Percentiles rank a stretch among this genome's conserved stretches.
Conservation (phyloP, 1,140 invertebrate species). For the Bombus breviceps region DNA sequence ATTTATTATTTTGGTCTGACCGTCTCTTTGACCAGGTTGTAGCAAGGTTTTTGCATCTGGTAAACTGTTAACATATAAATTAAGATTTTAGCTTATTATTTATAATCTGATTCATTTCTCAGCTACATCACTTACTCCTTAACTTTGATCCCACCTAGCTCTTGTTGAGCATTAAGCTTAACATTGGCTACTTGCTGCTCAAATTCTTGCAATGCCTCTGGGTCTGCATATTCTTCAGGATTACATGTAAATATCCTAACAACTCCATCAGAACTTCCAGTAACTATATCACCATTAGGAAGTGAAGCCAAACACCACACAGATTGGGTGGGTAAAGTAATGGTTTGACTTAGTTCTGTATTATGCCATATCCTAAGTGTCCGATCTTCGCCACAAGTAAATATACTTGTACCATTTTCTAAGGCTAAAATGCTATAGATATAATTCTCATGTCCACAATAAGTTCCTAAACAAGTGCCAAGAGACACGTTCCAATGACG, state of each 20-base stretch:
- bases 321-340: slow-evolving; percentile 92
- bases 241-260: slow-evolving; percentile 93
- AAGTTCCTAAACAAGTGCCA: slow-evolving; percentile 91
- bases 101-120: not conserved
- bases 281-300: slow-evolving; percentile 94
- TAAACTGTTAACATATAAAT: slow-evolving; percentile 81
- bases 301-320: slow-evolving; percentile 94
- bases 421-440: slow-evolving; percentile 86
- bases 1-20: slow-evolving; percentile 93
- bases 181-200: slow-evolving; percentile 87
- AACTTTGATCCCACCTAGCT: slow-evolving; percentile 92
- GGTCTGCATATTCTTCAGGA: slow-evolving; percentile 86
- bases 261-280: slow-evolving; percentile 93
- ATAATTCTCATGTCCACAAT: slow-evolving; percentile 91
- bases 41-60: slow-evolving; percentile 90
- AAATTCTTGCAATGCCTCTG: slow-evolving; percentile 85
- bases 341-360: slow-evolving; percentile 87
- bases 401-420: slow-evolving; percentile 79
- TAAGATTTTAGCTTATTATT: not conserved
- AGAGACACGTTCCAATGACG: slow-evolving; percentile 89
- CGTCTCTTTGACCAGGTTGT: slow-evolving; percentile 91
- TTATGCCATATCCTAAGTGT: slow-evolving; percentile 93
- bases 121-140: slow-evolving; percentile 85
- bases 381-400: slow-evolving; percentile 93
- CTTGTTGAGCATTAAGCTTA: slow-evolving; percentile 85